phyloP scores from a whole-genome alignment of 2,888 invertebrate genomes.

The Epinotia brunnichana region DNA sequence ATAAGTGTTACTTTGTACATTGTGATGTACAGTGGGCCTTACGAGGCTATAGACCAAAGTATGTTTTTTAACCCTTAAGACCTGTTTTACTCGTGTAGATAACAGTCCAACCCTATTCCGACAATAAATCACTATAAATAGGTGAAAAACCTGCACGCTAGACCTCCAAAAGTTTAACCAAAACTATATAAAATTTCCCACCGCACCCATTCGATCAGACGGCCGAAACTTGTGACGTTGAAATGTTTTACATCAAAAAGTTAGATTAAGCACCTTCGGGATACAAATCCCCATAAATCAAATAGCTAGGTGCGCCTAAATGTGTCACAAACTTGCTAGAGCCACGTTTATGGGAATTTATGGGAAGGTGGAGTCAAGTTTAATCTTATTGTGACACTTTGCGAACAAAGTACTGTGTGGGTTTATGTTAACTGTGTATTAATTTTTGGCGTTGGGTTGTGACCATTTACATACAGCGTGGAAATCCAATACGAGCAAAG shows the following conservation, averaged over 20 bases:
- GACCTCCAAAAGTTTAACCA: slow-evolving; percentile 4
- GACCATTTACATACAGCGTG: background rate
- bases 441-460: background rate
- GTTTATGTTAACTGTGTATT: background rate
- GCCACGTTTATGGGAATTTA: slow-evolving; percentile 37
- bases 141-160: too few relatives aligned
- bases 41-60: too few relatives aligned
- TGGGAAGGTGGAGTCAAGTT: slow-evolving; percentile 19
- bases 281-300: slow-evolving; percentile 38
- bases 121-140: background rate
- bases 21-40: too few relatives aligned
- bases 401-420: slow-evolving; percentile 6
- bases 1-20: too few relatives aligned
- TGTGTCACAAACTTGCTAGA: slow-evolving; percentile 38
- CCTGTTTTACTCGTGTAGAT: too few relatives aligned
- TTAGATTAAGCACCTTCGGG: slow-evolving; percentile 42
- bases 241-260: slow-evolving; percentile 44
- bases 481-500: too few relatives aligned
- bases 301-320: slow-evolving; percentile 39
- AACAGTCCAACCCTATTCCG: background rate
- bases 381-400: slow-evolving; percentile 16
- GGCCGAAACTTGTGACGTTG: slow-evolving; percentile 39
- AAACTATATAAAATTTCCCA: slow-evolving; percentile 7
- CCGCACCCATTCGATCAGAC: slow-evolving; percentile 22
- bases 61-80: too few relatives aligned